Evolutionary conservation across 2,113 vertebrate genomes (phyloP), one percentile per base, ranked within the genome.

Genomic region (Leptodactylus fuscus): DNA sequence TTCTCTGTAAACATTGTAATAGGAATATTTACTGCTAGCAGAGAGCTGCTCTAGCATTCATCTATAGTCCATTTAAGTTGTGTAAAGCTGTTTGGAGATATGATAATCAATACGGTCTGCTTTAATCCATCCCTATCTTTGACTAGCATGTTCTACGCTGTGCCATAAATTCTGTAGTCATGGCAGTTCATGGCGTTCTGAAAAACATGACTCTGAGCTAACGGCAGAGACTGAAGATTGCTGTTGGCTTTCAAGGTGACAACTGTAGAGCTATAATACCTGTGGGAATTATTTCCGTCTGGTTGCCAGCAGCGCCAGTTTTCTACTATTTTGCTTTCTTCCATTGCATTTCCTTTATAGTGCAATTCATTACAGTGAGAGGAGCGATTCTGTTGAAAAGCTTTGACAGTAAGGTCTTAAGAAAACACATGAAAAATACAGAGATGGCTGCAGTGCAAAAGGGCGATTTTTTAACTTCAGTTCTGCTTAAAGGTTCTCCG

Each of bases 291-390:
- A 81, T 86, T 78, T 86, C 60, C 20, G n/a, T 79, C 83, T 70
- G 75, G 32, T 79, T 80, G 44, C 75, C 48, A 73, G 77, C 76
- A 86, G 67, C 49, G 18, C 65, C 65, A 44, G 84, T 81, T 81
- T 73, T 55, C 69, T 44, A 22, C 76, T 55, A 73, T 69, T 86
- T 86, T 86, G 84, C 84, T 73, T 86, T 86, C 34, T 86, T 38
- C 51, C 65, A 80, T 81, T 86, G 84, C 77, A 86, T 86, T 86
- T 81, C 84, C 67, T 86, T 86, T 81, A 86, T 86, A 81, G 84
- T 71, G 67, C 84, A 85, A 85, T 85, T 85, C 84, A 86, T 86
- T 86, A 81, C 76, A 73, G 82, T 46, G 51, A 78, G 67, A 71
- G 49, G 24, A 86, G 36, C 58, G 38, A 81, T 80, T 86, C 38